phyloP scores from a whole-genome alignment of 2,888 invertebrate species.

The Aphrophora alni region DNA sequence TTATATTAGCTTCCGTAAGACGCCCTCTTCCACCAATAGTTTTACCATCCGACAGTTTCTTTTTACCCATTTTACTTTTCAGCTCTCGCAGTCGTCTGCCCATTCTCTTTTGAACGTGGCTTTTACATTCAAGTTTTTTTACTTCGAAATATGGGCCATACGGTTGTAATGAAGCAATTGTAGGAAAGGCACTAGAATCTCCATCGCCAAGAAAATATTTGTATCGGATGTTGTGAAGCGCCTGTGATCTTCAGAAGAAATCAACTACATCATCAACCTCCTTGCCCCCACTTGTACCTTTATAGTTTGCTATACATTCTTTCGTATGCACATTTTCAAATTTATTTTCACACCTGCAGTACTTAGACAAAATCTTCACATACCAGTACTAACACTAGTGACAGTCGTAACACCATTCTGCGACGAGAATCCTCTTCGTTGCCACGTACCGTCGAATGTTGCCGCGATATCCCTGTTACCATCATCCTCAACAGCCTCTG shows the following conservation, averaged over 20 bases:
- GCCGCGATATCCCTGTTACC: neutral
- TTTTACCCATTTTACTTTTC: neutral
- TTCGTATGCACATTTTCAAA: constrained; percentile 9
- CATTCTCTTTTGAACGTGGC: neutral
- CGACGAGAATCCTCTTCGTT: constrained; percentile 7
- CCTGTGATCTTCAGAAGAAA: neutral
- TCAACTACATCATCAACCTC: neutral
- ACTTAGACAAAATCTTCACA: constrained; percentile 17
- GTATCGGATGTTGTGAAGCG: neutral
- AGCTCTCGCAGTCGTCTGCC: neutral
- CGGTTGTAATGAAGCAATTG: neutral
- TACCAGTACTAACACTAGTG: constrained; percentile 19
- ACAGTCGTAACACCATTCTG: constrained; percentile 20
- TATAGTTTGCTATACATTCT: constrained; percentile 30
- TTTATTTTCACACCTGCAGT: constrained; percentile 21
- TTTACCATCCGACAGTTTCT: constrained; percentile 33
- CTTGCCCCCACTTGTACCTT: constrained; percentile 28
- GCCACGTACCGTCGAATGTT: constrained; percentile 12
- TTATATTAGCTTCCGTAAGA: constrained; percentile 48
- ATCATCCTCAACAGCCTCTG: constrained; percentile 3
- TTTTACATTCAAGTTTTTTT: neutral
- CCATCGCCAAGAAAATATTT: neutral
- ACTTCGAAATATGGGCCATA: neutral
- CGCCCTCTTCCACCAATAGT: constrained; percentile 45
- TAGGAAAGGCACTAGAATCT: neutral